phyloP scores from a whole-genome alignment of 2,888 invertebrate genomes.

The Bellardia pandia region DNA sequence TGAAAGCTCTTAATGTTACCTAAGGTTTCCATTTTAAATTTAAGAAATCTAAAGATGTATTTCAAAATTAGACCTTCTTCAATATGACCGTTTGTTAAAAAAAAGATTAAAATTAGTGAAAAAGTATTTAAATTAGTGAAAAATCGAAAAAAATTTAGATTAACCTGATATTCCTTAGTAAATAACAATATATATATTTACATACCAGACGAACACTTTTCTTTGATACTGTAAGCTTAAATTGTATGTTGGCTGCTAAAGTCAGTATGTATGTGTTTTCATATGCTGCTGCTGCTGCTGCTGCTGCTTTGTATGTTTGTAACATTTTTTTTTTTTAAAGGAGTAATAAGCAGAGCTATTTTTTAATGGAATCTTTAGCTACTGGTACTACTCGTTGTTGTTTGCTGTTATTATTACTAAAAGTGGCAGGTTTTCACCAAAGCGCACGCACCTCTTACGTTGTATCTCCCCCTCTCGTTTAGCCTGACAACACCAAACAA shows the following conservation, averaged over 20 bases:
- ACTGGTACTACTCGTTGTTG: conserved; percentile 70
- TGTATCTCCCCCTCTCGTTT: neutral
- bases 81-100: too few relatives aligned
- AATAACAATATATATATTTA: too few relatives aligned
- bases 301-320: neutral
- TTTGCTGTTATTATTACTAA: conserved; percentile 49
- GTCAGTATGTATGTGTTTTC: neutral
- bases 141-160: too few relatives aligned
- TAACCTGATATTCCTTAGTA: too few relatives aligned
- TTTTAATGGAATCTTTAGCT: conserved; percentile 72
- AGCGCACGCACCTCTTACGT: conserved; percentile 58
- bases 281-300: neutral
- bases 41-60: too few relatives aligned
- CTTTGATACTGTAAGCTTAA: conserved; percentile 11
- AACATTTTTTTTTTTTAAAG: conserved; percentile 47
- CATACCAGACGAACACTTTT: neutral
- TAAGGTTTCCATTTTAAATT: too few relatives aligned
- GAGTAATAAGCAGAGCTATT: conserved; percentile 63
- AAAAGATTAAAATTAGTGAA: too few relatives aligned
- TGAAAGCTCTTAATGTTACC: too few relatives aligned
- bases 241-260: conserved; percentile 5
- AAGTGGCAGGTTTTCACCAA: conserved; percentile 70
- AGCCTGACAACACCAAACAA: conserved; percentile 6
- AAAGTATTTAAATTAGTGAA: too few relatives aligned
- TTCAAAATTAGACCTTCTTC: too few relatives aligned